phyloP scores from a whole-genome alignment of 2,113 vertebrate genomes.

The Todiramphus saurophagus region DNA sequence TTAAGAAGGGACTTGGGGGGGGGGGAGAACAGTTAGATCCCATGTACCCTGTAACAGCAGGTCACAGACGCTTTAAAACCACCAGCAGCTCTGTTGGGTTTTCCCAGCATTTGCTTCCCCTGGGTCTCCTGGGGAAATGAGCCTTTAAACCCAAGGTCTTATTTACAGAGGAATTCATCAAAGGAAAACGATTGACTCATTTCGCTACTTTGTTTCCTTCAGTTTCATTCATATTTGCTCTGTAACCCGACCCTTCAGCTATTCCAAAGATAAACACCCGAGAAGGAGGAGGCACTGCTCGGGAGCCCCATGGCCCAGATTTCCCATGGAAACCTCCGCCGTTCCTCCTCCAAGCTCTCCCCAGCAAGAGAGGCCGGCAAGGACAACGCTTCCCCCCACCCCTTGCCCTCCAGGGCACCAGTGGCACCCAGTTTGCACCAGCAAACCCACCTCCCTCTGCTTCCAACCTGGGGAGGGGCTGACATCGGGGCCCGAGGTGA shows the following conservation, averaged over 20 bases:
- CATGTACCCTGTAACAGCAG: rapidly evolving
- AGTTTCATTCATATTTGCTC: not conserved
- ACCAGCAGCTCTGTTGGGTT: not conserved
- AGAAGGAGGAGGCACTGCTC: not conserved
- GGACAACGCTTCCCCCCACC: not conserved
- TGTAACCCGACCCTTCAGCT: not conserved
- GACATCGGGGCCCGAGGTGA: not conserved
- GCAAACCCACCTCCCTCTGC: not conserved
- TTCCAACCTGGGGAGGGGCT: not conserved
- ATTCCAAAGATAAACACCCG: not conserved
- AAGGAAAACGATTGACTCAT: not conserved
- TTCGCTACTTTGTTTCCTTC: not conserved
- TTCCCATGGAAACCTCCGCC: not conserved
- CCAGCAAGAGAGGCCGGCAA: not conserved
- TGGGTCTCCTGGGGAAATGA: not conserved
- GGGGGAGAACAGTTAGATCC: not conserved
- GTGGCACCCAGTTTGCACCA: not conserved
- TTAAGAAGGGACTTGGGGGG: rapidly evolving
- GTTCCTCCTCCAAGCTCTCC: not conserved
- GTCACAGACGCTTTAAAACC: not conserved
- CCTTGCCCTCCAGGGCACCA: not conserved
- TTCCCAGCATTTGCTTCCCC: not conserved
- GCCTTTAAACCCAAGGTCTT: not conserved
- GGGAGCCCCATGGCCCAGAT: not conserved
- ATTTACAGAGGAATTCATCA: not conserved